Evolutionary conservation across 2,113 vertebrate species (phyloP), one percentile per base, ranked within the genome.

Genomic region (Tonatia bakeri): DNA sequence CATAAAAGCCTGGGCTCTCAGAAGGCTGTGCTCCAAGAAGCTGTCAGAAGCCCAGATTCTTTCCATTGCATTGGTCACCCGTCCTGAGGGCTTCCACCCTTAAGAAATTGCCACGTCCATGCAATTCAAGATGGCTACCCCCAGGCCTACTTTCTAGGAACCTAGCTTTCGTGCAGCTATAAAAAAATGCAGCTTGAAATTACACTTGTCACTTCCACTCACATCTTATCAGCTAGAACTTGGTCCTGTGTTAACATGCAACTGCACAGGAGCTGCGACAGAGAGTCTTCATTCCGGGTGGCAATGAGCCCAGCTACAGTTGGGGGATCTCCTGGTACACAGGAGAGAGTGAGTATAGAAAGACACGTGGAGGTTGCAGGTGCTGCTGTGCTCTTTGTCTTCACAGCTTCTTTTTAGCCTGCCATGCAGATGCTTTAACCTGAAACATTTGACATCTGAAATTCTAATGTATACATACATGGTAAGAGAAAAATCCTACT

Each of bases 161-260:
- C 40, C 24, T 52, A 19, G 43, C 83, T 90, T 95, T 87, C 20
- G 64, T 36, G 80, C 64, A 81, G 61, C 61, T 91, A 22, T 89
- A 45, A 64, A 64, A 80, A 97, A 87, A 24, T 67, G 73, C 76
- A 96, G 70, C 50, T 89, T 95, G 54, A 94, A 96, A 93, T 93
- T 89, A 56, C 70, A 73, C 40, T 95, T 95, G 81, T 87, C 75
- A 80, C 50, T 87, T 95, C 52, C 33, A 67, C 67, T 96, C 28
- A 31, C n/a, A n/a, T 88, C 77, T 94, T 43, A 88, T 88, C 81
- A 85, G 33, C 36, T 64, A 91, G 84, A 93, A 76, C 24, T 95
- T 95, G 73, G 91, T 92, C 83, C 82, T 86, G 47, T 83, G 59
- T 93, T 33, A 9, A 84, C 36, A 73, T 40, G 5, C 38, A 95